Evolutionary conservation across 2,113 vertebrate species (phyloP), one percentile per base, ranked within the genome.

Genomic region (Circaetus gallicus): DNA sequence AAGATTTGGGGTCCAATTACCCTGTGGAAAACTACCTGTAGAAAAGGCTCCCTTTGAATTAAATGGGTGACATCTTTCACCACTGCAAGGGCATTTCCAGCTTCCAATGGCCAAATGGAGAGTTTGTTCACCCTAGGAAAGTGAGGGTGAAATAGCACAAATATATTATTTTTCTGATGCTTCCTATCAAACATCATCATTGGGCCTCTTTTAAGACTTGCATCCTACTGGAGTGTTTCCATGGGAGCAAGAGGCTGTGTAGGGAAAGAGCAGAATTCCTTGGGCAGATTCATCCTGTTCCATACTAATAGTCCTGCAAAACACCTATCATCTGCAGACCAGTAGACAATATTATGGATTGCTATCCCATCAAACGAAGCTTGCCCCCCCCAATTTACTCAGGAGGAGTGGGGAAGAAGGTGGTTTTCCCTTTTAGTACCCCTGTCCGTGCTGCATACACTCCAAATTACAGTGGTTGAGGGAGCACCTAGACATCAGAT

Each of bases 401-500:
- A 73, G 52, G 16, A 82, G n/a, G 9, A 74, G 8, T 16, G 34
- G 24, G 24, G 66, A 89, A 72, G 43, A 52, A 77, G 45, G 13
- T 4, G 2, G 19, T 5, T 80, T 70, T 81, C 11, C 11, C 31
- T 58, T 76, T 58, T 17, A 49, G 36, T 10, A 40, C 1, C 11
- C 4, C 10, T 38, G 21, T 24, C 29, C 9, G 3, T 42, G 26
- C 17, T 59, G n/a, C 7, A 14, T 18, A 36, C 0, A 0, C 20
- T n/a, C 19, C 50, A 58, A 22, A 24, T 55, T 71, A 28, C 36
- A 55, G 8, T 1, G 7, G 31, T 18, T 62, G 53, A 86, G 34
- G 14, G 15, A 92, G 67, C 8, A 88, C 13, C 4, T 24, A 42
- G 38, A 69, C 9, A 20, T 8, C 1, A 1, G 32, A 49, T 42